phyloP scores from a whole-genome alignment of 2,113 vertebrate genomes.

The Haemorhous mexicanus region DNA sequence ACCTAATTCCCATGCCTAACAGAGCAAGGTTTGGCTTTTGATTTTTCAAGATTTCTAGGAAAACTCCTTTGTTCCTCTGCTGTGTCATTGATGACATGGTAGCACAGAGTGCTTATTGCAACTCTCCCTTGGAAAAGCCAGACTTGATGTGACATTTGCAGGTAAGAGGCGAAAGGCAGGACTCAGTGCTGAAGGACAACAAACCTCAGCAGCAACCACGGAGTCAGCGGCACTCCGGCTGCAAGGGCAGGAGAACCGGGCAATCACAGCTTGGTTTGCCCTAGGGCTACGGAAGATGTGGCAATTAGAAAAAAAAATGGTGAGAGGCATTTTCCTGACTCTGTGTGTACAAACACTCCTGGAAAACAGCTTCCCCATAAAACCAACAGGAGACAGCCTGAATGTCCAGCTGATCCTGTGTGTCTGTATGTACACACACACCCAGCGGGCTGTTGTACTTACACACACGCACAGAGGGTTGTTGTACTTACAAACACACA shows the following conservation, averaged over 20 bases:
- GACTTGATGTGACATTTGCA: accelerated
- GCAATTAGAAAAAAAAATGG: not conserved
- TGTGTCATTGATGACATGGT: accelerated
- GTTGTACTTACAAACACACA: not conserved
- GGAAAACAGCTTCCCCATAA: accelerated
- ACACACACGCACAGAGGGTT: not conserved
- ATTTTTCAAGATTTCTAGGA: not conserved
- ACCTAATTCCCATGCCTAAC: not conserved
- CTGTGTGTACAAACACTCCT: not conserved
- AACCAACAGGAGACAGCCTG: accelerated
- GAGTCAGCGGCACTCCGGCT: accelerated
- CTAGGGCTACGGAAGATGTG: not conserved
- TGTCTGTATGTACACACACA: not conserved
- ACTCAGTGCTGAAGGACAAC: accelerated
- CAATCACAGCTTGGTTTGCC: not conserved
- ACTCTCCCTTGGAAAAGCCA: not conserved
- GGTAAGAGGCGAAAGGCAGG: too few relatives aligned
- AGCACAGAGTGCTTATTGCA: not conserved
- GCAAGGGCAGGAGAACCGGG: too few relatives aligned
- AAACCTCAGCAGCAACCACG: not conserved
- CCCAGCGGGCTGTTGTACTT: not conserved
- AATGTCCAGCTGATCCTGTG: accelerated
- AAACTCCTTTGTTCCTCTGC: not conserved
- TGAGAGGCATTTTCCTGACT: not conserved
- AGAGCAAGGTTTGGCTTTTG: not conserved